A percentile compares a stretch with the other conserved stretches of the same genome.
These are phyloP conservation scores for Prorops nasuta DNA, from an alignment of 1,140 invertebrate genomes.

Conservation along the genomic window DNA sequence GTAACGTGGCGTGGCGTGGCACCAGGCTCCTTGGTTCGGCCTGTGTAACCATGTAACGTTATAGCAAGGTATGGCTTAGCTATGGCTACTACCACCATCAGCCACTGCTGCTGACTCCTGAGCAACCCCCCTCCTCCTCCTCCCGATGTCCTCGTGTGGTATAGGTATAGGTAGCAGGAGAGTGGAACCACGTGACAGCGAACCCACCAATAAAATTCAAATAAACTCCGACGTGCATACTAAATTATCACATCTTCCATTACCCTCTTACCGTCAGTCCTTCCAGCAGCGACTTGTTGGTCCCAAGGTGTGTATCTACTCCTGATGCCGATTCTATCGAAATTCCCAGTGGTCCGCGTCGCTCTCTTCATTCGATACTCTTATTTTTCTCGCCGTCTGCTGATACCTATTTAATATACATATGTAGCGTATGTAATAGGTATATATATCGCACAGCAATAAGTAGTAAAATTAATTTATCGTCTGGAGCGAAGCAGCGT, in stretches of 20 bases:
- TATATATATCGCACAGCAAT: not conserved
- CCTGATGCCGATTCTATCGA: conserved; percentile 24
- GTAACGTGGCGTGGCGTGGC: too few species aligned
- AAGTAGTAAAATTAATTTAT: not conserved
- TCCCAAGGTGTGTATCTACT: conserved; percentile 19
- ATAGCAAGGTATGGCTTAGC: too few species aligned
- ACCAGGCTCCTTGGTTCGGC: too few species aligned
- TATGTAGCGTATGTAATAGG: not conserved
- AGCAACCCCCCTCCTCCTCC: too few species aligned
- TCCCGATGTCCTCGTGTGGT: conserved; percentile 25
- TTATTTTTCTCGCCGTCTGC: not conserved
- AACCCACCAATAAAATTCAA: conserved; percentile 57
- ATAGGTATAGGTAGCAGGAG: conserved; percentile 27
- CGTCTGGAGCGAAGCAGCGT: too few species aligned
- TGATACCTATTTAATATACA: not conserved
- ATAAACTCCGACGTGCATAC: conserved; percentile 57
- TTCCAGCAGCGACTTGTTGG: conserved; percentile 21
- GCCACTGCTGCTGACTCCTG: too few species aligned
- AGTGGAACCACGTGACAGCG: conserved; percentile 45
- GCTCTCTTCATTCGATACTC: not conserved
- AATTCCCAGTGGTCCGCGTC: conserved; percentile 22
- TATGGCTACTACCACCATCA: too few species aligned
- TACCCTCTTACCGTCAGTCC: conserved; percentile 43
- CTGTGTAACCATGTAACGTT: too few species aligned
- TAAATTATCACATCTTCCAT: conserved; percentile 58